Base-by-base conservation (phyloP, 2,888 invertebrate genomes). In the Eupsilia transversa region DNA sequence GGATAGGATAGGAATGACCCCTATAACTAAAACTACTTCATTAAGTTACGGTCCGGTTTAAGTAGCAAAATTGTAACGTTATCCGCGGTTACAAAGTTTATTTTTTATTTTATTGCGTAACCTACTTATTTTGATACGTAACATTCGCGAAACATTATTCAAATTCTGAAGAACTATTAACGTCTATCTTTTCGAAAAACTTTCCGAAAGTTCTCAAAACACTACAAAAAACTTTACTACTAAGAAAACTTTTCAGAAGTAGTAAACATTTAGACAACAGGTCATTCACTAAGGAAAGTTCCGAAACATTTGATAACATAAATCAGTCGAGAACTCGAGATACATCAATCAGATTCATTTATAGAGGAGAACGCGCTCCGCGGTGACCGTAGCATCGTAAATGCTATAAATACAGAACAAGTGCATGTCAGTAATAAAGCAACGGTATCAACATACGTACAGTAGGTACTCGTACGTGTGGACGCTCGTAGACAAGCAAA, bases 401-500 rank as follows among this genome's bases (percentile, higher is more conserved):
- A 82, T 75, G 72, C 78, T 86, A 87, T 85, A 79, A 86, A 84
- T 86, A 86, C 59, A 66, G 74, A 81, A 84, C 71, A 82, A 82
- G 56, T 82, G 83, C 79, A 81, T 79, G 76, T 78, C 70, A 65
- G 82, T 67, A 84, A 80, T 84, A 85, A 87, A 85, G 60, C 87
- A 91, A 91, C 90, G 91, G 91, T 90, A 89, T 77, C 67, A 76
- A 71, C 72, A 69, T 77, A 49, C 30, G 52, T 49, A 82, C 77
- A 80, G 81, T 74, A 66, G 64, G 59, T 76, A 74, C 68, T 71
- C 69, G 83, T 80, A 90, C 90, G 91, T 90, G 88, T 88, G 89
- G 82, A 66, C 90, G 90, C 91, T 88, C 88, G 89, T 82, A 65
- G 76, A 72, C 84, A 80, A 86, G 85, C 83, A 75, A 81, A 43